Evolutionary conservation across 2,113 vertebrate genomes (phyloP).

Genomic region (Dissostichus mawsoni): DNA sequence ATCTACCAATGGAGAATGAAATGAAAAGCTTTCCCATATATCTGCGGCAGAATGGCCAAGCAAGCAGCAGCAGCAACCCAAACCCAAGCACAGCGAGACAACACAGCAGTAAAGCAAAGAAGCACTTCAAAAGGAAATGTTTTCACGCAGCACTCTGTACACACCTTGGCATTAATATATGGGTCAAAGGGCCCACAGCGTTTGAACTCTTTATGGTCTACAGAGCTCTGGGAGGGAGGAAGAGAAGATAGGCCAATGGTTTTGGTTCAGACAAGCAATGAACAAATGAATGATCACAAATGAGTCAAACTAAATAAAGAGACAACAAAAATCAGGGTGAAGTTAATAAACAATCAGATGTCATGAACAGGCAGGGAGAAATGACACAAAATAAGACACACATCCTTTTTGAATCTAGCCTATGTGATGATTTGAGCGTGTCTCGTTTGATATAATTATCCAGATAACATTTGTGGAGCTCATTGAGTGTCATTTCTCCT

Average conservation of each 20-base stretch:
- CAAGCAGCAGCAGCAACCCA: slow-evolving; percentile 50
- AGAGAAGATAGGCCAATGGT: slow-evolving; percentile 84
- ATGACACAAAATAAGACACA: slow-evolving; percentile 71
- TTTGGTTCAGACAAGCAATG: slow-evolving; percentile 78
- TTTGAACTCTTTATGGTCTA: slow-evolving; percentile 99
- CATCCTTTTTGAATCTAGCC: not conserved
- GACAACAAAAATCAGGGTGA: slow-evolving; percentile 63
- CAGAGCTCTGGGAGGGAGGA: slow-evolving; percentile 97
- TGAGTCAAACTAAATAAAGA: slow-evolving; percentile 86
- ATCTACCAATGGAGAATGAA: slow-evolving; percentile 7
- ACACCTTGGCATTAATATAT: slow-evolving; percentile 99
- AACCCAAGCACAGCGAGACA: slow-evolving; percentile 44
- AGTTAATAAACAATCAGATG: slow-evolving; percentile 77
- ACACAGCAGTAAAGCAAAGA: slow-evolving; percentile 63
- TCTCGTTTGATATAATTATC: not conserved
- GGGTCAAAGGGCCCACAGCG: slow-evolving; percentile 99
- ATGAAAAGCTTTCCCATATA: slow-evolving; percentile 38
- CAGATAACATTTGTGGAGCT: slow-evolving; percentile 7
- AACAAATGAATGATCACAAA: slow-evolving; percentile 80
- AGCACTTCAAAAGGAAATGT: slow-evolving; percentile 54
- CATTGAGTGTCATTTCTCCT: slow-evolving; percentile 76
- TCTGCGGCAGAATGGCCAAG: slow-evolving; percentile 32
- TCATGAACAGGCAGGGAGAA: slow-evolving; percentile 71
- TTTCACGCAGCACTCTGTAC: slow-evolving; percentile 86
- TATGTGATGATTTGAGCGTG: not conserved